These are phyloP conservation scores for Rhorus exstirpatorius DNA, from an alignment of 2,888 invertebrate species.

Conservation along the genomic window DNA sequence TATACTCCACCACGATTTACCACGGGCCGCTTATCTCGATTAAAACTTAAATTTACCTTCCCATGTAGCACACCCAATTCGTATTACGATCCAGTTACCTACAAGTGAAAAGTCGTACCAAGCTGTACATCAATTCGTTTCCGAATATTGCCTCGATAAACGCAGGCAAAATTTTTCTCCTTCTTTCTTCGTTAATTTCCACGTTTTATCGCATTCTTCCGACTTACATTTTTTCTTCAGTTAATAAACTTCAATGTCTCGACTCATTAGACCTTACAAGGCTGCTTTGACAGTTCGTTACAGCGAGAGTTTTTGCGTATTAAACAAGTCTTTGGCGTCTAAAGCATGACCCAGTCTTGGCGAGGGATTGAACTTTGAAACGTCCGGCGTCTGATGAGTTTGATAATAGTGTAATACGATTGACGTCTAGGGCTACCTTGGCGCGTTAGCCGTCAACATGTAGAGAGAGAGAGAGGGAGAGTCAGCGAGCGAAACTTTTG, in stretches of 20 bases:
- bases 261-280: constrained; percentile 16
- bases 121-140: constrained; percentile 40
- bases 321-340: constrained; percentile 1
- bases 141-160: constrained; percentile 34
- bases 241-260: constrained; percentile 13
- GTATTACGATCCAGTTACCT: constrained; percentile 48
- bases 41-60: constrained; percentile 66
- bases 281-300: constrained; percentile 20
- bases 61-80: constrained; percentile 45
- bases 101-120: constrained; percentile 36
- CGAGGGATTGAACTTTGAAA: constrained; percentile 76
- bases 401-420: constrained; percentile 78
- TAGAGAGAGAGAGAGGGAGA: constrained; percentile 39
- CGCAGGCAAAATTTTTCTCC: constrained; percentile 6
- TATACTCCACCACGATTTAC: constrained; percentile 53
- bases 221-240: neutral
- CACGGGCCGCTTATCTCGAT: constrained; percentile 69
- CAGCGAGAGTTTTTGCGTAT: constrained; percentile 10
- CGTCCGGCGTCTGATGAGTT: constrained; percentile 80
- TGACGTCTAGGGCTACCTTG: constrained; percentile 53
- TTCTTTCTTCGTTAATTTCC: constrained; percentile 12
- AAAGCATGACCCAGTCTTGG: constrained; percentile 18
- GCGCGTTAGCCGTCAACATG: constrained; percentile 55
- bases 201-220: constrained; percentile 21
- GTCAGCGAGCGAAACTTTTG: constrained; percentile 6